These are phyloP conservation scores for Orthonychiurus folsomi DNA, from an alignment of 2,888 invertebrate genomes.

Conservation along the genomic window DNA sequence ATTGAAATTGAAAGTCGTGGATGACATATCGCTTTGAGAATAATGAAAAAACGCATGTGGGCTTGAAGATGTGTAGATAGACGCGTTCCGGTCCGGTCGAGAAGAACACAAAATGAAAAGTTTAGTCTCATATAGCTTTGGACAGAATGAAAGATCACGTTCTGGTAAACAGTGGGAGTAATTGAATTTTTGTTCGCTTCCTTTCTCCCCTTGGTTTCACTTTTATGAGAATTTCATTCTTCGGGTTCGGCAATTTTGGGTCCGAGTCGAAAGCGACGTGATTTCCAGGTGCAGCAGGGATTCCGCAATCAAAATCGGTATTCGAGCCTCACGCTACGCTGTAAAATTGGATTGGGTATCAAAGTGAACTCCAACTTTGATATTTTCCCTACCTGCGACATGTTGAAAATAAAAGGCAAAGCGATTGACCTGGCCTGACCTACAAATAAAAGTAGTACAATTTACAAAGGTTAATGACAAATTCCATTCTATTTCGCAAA, in stretches of 20 bases:
- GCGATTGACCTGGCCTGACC: not conserved
- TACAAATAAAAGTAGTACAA: not conserved
- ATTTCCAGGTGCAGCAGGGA: too few species aligned
- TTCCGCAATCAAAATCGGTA: too few species aligned
- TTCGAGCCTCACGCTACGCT: too few species aligned
- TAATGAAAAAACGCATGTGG: not conserved
- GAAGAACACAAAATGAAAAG: not conserved
- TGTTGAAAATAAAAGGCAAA: not conserved
- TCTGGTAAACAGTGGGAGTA: not conserved
- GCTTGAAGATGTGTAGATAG: not conserved
- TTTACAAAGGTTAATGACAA: too few species aligned
- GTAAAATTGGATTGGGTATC: too few species aligned
- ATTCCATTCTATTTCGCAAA: not conserved
- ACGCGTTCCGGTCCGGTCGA: not conserved
- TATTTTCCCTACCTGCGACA: not conserved
- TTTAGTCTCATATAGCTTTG: not conserved
- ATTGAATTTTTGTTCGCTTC: not conserved
- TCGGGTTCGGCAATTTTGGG: not conserved
- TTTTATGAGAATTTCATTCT: not conserved
- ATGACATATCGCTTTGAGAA: not conserved
- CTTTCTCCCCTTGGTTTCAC: too few species aligned
- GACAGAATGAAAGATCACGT: not conserved
- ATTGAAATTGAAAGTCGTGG: not conserved
- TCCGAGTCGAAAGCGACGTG: too few species aligned
- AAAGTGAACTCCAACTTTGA: not conserved